A percentile compares a stretch with the other conserved stretches of the same genome.
phyloP scores from a whole-genome alignment of 2,888 invertebrate species.

The Liodrosophila aerea region DNA sequence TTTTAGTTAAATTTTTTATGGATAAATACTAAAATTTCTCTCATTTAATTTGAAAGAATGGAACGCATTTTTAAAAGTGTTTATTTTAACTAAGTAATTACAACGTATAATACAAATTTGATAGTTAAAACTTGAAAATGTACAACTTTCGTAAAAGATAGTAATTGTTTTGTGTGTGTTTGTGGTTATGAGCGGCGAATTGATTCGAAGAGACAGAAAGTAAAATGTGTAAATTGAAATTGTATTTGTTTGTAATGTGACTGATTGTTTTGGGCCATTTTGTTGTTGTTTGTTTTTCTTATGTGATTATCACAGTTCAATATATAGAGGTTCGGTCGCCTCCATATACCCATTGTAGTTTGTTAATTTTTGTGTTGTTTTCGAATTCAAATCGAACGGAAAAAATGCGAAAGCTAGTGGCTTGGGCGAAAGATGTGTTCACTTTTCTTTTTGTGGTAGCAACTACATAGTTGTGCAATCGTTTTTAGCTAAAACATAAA shows the following conservation, averaged over 20 bases:
- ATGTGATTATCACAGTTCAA: slow-evolving; percentile 80
- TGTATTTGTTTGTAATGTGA: slow-evolving; percentile 1
- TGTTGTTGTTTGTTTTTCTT: slow-evolving; percentile 42
- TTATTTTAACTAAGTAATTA: slow-evolving; percentile 70
- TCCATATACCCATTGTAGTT: slow-evolving; percentile 54
- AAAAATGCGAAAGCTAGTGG: slow-evolving; percentile 43
- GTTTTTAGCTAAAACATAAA: slow-evolving; percentile 68
- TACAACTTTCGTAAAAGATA: slow-evolving; percentile 53
- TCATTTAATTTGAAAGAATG: no score
- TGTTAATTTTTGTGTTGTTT: slow-evolving; percentile 19
- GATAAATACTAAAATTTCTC: no score
- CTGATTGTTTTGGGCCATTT: slow-evolving; percentile 8
- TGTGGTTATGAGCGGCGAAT: background rate
- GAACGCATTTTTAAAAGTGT: slow-evolving; percentile 37
- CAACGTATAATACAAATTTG: slow-evolving; percentile 77
- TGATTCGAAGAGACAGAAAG: background rate
- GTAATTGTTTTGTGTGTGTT: slow-evolving; percentile 16
- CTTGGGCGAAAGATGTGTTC: slow-evolving; percentile 17
- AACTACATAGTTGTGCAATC: slow-evolving; percentile 45
- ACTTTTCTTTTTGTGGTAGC: slow-evolving; percentile 16
- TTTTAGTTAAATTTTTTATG: no score
- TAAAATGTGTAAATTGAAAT: background rate
- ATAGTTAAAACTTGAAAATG: slow-evolving; percentile 57
- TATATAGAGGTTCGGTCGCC: slow-evolving; percentile 68
- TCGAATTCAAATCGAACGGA: slow-evolving; percentile 31